Evolutionary conservation across 1,140 invertebrate genomes (phyloP), one percentile per base, ranked within the genome.

Genomic region (Nephila pilipes): DNA sequence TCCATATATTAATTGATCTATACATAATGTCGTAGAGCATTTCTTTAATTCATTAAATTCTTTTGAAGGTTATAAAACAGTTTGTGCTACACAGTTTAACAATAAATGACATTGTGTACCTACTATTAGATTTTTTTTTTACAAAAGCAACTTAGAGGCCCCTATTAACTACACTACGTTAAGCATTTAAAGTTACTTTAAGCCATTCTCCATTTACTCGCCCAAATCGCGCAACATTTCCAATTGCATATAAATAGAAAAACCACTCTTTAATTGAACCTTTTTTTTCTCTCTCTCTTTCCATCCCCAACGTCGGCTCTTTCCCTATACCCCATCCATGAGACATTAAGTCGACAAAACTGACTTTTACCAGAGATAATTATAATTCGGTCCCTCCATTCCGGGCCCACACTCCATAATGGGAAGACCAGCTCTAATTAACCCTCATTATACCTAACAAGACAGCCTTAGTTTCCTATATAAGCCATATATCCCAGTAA

Each of bases 391-490:
- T 54, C 91, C 91, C 91, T 87, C 65, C 91, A 38, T 54, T 58
- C 46, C 81, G 22, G 29, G n/a, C 16, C 85, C 83, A 87, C 85
- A 58, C 55, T 87, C 83, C 90, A 91, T 91, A 91, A 91, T 85
- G 81, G 80, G 90, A 80, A 83, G 65, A 25, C 81, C 63, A 55
- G n/a, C 83, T 87, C 65, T 93, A 93, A 93, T 93, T 93, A 93
- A 93, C 91, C 91, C 91, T 93, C 91, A 93, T 93, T 93, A 93
- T 93, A 79, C 60, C 85, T 93, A 93, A 93, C 91, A 93, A 93
- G 91, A 87, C 91, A 87, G 91, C 81, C 91, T 87, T 91, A 91
- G 90, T 85, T 91, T 87, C 91, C 91, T 93, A 87, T 93, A 93
- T 93, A 87, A 93, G 83, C 85, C 91, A 93, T 93, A 93, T 93